Conservation (phyloP, 2,888 invertebrate species). For the Macrosiphum euphorbiae region DNA sequence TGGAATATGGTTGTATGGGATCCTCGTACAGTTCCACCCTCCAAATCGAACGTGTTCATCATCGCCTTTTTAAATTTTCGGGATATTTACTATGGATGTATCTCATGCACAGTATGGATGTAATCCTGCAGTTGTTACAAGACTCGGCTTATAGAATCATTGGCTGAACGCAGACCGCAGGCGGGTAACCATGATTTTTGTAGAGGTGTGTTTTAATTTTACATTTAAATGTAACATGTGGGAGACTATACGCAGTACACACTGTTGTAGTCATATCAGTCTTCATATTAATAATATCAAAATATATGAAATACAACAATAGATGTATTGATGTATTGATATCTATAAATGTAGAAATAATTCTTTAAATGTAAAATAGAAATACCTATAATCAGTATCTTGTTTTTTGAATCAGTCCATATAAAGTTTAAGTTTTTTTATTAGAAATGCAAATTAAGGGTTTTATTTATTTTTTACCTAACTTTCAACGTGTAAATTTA, state of each 20-base stretch:
- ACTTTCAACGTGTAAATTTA: not conserved
- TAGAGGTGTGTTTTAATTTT: too few relatives aligned
- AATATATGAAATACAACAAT: too few relatives aligned
- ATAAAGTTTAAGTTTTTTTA: not conserved
- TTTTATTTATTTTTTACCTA: not conserved
- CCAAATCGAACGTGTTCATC: not conserved
- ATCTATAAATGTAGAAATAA: too few relatives aligned
- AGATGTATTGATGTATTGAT: too few relatives aligned
- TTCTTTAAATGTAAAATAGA: not conserved
- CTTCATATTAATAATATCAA: too few relatives aligned
- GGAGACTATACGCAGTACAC: too few relatives aligned
- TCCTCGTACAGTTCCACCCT: not conserved
- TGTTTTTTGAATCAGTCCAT: not conserved
- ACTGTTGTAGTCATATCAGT: too few relatives aligned
- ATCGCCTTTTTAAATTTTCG: not conserved
- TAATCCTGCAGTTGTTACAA: too few relatives aligned
- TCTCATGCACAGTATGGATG: not conserved
- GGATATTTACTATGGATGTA: not conserved
- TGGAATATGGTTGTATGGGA: not conserved
- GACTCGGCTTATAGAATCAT: too few relatives aligned
- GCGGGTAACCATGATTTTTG: too few relatives aligned
- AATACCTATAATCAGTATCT: not conserved
- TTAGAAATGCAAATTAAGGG: not conserved
- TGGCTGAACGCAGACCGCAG: too few relatives aligned
- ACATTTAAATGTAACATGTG: too few relatives aligned